Evolutionary conservation across 2,113 vertebrate genomes (phyloP).

Genomic region (Oreochromis spilurus): DNA sequence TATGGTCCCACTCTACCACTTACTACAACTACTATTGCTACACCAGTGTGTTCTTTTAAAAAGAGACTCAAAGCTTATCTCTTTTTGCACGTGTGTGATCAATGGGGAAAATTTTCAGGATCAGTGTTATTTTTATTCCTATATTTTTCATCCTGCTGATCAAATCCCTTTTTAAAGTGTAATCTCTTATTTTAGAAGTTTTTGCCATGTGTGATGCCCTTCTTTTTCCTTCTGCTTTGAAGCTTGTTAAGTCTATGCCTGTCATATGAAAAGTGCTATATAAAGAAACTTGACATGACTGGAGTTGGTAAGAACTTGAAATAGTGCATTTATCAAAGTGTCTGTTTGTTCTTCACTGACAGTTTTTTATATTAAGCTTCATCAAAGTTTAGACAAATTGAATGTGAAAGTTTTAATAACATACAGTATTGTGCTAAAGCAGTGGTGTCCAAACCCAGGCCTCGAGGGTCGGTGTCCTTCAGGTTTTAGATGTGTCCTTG

Average conservation of each 20-base stretch:
- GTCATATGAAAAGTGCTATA: neutral
- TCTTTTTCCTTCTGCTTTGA: neutral
- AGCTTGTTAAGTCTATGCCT: neutral
- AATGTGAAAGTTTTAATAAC: neutral
- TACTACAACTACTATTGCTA: neutral
- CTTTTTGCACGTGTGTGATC: neutral
- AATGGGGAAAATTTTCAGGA: neutral
- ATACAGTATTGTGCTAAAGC: neutral
- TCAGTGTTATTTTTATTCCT: neutral
- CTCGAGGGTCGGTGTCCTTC: no score
- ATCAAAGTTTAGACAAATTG: neutral
- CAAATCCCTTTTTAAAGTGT: neutral
- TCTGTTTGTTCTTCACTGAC: neutral
- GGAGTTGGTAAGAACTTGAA: neutral
- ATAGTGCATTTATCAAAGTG: neutral
- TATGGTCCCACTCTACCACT: neutral
- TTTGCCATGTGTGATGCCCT: neutral
- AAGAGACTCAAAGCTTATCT: neutral
- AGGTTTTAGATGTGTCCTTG: no score
- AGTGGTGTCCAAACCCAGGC: no score
- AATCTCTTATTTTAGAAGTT: neutral
- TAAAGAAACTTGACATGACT: neutral
- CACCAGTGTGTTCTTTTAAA: neutral
- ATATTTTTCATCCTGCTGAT: neutral
- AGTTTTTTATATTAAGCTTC: neutral